Percentiles rank a stretch among this genome's conserved stretches.
Conservation (phyloP, 2,113 vertebrate species). For the Campylorhamphus procurvoides region DNA sequence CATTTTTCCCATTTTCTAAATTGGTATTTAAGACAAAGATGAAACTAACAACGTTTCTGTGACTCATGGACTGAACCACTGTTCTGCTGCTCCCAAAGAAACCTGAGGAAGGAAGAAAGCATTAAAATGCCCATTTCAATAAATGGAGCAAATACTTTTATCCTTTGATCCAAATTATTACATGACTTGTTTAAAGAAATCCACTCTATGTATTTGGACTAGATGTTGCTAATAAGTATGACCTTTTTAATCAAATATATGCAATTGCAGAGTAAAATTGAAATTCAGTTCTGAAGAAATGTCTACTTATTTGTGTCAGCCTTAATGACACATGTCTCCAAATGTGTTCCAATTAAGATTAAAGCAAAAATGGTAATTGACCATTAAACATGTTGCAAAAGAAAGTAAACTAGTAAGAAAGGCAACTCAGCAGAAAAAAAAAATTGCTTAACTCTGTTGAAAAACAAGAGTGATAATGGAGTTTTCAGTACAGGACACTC, state of each 20-base stretch:
- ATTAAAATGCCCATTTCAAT: neutral
- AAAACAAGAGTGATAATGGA: constrained; percentile 57
- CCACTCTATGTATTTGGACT: neutral
- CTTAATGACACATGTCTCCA: constrained; percentile 52
- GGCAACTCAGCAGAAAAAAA: constrained; percentile 61
- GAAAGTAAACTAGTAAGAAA: constrained; percentile 50
- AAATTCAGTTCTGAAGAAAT: constrained; percentile 43
- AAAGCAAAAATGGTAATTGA: constrained; percentile 66
- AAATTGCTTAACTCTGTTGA: constrained; percentile 52
- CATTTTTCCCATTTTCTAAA: neutral
- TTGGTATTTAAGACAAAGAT: neutral
- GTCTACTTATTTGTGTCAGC: constrained; percentile 32
- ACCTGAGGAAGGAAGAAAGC: neutral
- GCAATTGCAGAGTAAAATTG: constrained; percentile 17
- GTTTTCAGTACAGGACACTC: constrained; percentile 46
- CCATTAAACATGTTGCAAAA: constrained; percentile 65
- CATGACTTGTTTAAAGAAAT: neutral
- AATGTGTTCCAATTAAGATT: constrained; percentile 67
- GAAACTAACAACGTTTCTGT: neutral
- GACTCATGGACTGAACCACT: neutral
- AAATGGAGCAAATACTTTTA: neutral
- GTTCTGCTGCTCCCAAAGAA: neutral
- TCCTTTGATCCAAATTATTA: neutral
- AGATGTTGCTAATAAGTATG: neutral
- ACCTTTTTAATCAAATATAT: constrained; percentile 38